phyloP scores from a whole-genome alignment of 2,888 invertebrate genomes.

The Ariolimax columbianus region DNA sequence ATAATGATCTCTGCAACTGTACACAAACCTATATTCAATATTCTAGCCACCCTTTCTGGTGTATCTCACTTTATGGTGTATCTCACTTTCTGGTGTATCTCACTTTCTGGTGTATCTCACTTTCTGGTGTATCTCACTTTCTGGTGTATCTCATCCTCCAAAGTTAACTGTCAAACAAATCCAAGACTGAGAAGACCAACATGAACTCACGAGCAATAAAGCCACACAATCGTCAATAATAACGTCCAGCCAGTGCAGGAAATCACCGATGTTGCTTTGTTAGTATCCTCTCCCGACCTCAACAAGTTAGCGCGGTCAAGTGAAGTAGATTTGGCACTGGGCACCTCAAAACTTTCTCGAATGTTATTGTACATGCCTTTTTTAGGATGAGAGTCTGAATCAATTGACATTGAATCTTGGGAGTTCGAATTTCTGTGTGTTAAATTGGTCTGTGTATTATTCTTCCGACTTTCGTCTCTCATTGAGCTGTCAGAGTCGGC shows the following conservation, averaged over 20 bases:
- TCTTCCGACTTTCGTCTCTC: background rate
- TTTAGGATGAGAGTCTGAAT: constrained; percentile 28
- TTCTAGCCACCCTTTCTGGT: no score
- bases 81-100: no score
- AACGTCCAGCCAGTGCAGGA: background rate
- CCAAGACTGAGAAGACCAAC: background rate
- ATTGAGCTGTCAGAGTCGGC: constrained; percentile 5
- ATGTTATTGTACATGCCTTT: background rate
- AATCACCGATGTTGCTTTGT: background rate
- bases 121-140: no score
- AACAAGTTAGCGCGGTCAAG: background rate
- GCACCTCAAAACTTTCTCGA: background rate
- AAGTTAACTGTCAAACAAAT: background rate
- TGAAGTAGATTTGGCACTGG: constrained; percentile 29
- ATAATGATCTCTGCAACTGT: no score
- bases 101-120: no score
- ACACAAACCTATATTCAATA: no score
- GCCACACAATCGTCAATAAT: background rate
- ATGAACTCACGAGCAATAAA: background rate
- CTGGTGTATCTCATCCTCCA: no score
- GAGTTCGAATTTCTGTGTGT: background rate
- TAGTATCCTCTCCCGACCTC: background rate
- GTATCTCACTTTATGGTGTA: no score
- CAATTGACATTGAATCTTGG: constrained; percentile 9
- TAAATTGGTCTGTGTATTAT: background rate